Conservation (phyloP, 2,797 vertebrate species). For the Acanthiza pusilla region DNA sequence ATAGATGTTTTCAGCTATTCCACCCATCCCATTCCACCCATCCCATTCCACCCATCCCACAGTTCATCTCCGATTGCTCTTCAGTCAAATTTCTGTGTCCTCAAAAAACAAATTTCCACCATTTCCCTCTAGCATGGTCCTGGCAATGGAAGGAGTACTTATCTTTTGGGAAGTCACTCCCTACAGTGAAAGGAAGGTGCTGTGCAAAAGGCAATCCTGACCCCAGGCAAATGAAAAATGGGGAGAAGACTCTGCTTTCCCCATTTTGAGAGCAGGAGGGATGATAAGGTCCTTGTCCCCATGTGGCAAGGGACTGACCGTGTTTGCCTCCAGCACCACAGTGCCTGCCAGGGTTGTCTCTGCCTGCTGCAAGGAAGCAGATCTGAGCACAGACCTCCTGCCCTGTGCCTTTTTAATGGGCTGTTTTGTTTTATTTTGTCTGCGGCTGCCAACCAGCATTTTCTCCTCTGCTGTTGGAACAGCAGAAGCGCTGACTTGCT, state of each 20-base stretch:
- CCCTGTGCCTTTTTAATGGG: background rate
- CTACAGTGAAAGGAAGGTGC: background rate
- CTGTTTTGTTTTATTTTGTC: constrained; percentile 2
- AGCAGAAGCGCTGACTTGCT: background rate
- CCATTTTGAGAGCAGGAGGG: background rate
- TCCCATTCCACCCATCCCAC: background rate
- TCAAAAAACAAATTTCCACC: background rate
- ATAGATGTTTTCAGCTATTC: background rate
- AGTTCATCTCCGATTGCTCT: background rate
- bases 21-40: background rate
- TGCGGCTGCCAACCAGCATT: background rate
- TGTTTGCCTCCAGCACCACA: rapidly evolving
- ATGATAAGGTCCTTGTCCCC: background rate
- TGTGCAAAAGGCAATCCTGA: background rate
- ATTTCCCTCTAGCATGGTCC: background rate
- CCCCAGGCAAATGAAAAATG: rapidly evolving
- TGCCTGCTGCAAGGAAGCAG: background rate
- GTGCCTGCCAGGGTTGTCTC: background rate
- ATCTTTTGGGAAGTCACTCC: background rate
- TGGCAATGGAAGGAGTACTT: background rate
- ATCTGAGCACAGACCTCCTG: background rate
- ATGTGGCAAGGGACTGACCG: rapidly evolving
- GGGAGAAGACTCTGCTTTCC: background rate
- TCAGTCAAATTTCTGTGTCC: background rate
- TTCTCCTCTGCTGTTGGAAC: constrained; percentile 35